phyloP scores from a whole-genome alignment of 2,888 invertebrate species.

The Agrochola lychnidis region DNA sequence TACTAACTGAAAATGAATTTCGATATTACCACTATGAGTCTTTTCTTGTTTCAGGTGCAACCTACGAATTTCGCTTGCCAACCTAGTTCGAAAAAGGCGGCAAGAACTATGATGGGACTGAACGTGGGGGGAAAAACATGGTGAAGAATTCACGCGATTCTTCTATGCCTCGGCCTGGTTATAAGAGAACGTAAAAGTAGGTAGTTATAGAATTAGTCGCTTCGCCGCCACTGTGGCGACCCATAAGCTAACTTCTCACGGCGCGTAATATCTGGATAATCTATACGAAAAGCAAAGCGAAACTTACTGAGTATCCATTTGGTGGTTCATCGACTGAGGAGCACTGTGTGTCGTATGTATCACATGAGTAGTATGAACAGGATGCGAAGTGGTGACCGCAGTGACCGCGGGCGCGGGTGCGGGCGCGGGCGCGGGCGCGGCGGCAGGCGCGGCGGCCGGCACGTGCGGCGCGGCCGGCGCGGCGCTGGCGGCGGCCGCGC shows the following conservation, averaged over 20 bases:
- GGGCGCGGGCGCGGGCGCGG: conserved; percentile 48
- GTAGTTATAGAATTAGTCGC: too few relatives aligned
- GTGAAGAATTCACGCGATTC: too few relatives aligned
- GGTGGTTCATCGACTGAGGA: conserved; percentile 40
- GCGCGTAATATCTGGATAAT: neutral
- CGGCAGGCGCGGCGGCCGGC: neutral
- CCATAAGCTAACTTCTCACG: neutral
- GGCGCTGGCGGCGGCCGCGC: conserved; percentile 33
- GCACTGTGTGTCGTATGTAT: conserved; percentile 36
- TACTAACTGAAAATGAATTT: too few relatives aligned
- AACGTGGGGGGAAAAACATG: too few relatives aligned
- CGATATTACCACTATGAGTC: too few relatives aligned
- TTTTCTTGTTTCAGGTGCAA: too few relatives aligned
- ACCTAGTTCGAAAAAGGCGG: too few relatives aligned
- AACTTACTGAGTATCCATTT: conserved; percentile 64
- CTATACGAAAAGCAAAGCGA: neutral
- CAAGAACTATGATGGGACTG: too few relatives aligned
- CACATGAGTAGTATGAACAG: conserved; percentile 21
- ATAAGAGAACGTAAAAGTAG: too few relatives aligned
- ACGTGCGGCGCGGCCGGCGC: conserved; percentile 41
- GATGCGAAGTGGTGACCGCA: conserved; percentile 33
- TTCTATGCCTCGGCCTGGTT: too few relatives aligned
- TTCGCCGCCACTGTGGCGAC: too few relatives aligned
- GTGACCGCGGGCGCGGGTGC: conserved; percentile 63
- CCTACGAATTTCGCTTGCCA: too few relatives aligned